Evolutionary conservation across 2,888 invertebrate genomes (phyloP).

Genomic region (Chloroclysta siterata): DNA sequence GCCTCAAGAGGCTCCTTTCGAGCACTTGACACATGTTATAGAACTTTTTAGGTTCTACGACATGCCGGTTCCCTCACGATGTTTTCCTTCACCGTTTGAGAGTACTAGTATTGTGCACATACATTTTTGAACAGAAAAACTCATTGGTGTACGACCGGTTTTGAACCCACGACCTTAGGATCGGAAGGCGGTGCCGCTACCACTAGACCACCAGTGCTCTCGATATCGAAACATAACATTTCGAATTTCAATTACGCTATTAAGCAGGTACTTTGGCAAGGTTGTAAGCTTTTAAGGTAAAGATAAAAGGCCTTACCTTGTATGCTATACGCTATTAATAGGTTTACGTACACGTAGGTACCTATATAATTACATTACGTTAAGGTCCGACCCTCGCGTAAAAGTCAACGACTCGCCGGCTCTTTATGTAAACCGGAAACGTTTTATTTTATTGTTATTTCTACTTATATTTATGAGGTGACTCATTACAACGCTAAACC

Average conservation of each 20-base stretch:
- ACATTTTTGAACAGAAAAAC: no score
- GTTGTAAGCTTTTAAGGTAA: conserved; percentile 20
- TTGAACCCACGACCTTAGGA: no score
- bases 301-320: conserved; percentile 26
- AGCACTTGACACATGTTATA: no score
- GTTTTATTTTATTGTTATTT: conserved; percentile 75
- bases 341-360: conserved; percentile 32
- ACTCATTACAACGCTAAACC: conserved; percentile 41
- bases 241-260: conserved; percentile 4
- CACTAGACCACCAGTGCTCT: no score
- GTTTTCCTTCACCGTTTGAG: no score
- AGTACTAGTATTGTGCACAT: no score
- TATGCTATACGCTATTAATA: conserved; percentile 25
- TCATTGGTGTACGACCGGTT: no score
- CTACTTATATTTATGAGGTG: conserved; percentile 56
- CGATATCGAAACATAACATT: neutral
- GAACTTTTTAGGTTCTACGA: no score
- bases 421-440: conserved; percentile 66
- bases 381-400: conserved; percentile 67
- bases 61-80: no score
- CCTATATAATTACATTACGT: conserved; percentile 61
- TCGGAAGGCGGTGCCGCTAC: no score
- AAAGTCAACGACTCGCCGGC: conserved; percentile 67
- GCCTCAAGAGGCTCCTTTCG: no score
- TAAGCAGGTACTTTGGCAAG: conserved; percentile 6